Base-by-base conservation (phyloP, 2,888 invertebrate genomes). In the Hydroisotoma schaefferi region DNA sequence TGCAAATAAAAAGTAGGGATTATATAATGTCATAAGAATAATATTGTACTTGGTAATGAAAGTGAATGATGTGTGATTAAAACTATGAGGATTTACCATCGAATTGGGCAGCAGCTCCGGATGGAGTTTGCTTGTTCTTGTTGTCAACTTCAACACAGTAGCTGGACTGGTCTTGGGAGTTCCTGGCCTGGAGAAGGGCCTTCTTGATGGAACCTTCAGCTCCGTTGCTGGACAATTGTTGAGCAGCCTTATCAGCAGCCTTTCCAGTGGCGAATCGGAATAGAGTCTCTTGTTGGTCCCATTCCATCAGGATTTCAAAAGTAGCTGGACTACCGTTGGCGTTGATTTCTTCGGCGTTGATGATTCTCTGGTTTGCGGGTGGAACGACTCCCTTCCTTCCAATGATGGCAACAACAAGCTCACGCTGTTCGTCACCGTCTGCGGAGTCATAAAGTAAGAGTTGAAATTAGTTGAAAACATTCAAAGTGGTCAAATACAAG, bases 201-300 rank as follows among this genome's bases (percentile, higher is more conserved):
- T 49, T 10, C 6, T 20, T 6, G 5, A 49, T 28, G 5, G 27
- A 15, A 3, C 26, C 26, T 6, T 27, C n/a, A n/a, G 27, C 49
- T 49, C 49, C 27, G 5, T 12, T 3, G 26, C 28, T 15, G 8
- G 43, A 26, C 44, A 58, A 43, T 25, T 43, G 46, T n/a, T 46
- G 25, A 27, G 48, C 59, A 18, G 37, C 28, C n/a, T 37, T 27
- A 22, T 48, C 28, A 2, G 33, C 37, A 47, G 51, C 46, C 27
- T 53, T 22, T 22, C 52, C 28, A n/a, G 37, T 28, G 47, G 54
- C 29, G 8, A 44, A 28, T 8, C 23, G 12, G n/a, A 22, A n/a
- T 6, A 6, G n/a, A 5, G 10, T 5, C n/a, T 27, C 26, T 1
- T 12, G 15, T 15, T 18, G 37, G 5, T 26, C 26, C 15, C 18